Conservation (phyloP, 2,888 invertebrate genomes). For the Erebia palarica region DNA sequence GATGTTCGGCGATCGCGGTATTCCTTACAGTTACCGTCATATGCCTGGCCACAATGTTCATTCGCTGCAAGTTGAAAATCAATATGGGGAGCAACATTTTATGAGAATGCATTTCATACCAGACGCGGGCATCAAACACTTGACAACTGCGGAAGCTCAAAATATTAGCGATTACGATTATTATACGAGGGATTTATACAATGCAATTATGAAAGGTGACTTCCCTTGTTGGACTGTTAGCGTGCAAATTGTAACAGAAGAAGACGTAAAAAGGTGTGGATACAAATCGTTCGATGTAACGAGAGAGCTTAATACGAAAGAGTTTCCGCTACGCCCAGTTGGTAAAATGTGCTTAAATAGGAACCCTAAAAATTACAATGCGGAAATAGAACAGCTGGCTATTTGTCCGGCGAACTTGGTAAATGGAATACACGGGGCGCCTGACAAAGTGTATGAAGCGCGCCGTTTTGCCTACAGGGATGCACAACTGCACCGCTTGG, state of each 20-base stretch:
- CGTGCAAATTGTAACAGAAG: neutral
- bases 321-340: neutral
- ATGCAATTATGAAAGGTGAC: neutral
- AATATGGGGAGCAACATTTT: neutral
- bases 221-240: neutral
- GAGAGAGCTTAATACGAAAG: neutral
- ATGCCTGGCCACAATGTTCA: neutral
- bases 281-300: neutral
- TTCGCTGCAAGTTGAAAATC: neutral
- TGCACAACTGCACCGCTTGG: neutral
- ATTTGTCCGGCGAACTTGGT: slow-evolving; percentile 15
- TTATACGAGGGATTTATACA: neutral
- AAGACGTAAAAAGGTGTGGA: neutral
- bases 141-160: neutral
- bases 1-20: neutral
- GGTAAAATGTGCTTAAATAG: slow-evolving; percentile 1
- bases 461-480: neutral
- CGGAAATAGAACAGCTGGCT: slow-evolving; percentile 14
- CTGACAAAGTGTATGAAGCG: neutral
- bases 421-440: neutral
- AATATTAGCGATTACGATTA: neutral
- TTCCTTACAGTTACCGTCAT: neutral
- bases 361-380: slow-evolving; percentile 9
- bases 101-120: slow-evolving; percentile 1
- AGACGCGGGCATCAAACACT: neutral